These are phyloP conservation scores for Xenentodon cancila DNA, from an alignment of 2,797 vertebrate genomes.

Conservation along the genomic window DNA sequence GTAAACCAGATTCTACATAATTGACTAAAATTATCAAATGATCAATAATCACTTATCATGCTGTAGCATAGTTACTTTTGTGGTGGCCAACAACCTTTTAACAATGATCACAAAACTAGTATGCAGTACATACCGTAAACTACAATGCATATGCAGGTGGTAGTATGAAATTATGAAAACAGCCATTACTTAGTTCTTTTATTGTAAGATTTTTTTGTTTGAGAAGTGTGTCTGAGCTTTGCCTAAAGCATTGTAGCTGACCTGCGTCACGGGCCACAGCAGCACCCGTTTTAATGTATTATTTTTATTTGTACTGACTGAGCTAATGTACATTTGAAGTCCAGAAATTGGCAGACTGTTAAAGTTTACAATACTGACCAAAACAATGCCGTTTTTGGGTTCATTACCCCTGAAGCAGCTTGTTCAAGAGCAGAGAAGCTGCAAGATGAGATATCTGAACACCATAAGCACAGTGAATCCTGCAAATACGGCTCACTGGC, in stretches of 20 bases:
- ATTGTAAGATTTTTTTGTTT: constrained; percentile 47
- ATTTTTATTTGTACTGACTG: constrained; percentile 31
- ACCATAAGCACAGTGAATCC: constrained; percentile 23
- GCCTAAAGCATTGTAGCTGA: constrained; percentile 26
- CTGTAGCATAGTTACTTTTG: no score
- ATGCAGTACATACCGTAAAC: no score
- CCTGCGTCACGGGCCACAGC: constrained; percentile 21
- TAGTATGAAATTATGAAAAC: no score
- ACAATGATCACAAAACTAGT: no score
- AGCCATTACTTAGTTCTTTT: constrained; percentile 46
- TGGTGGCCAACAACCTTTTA: no score
- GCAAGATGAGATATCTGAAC: constrained; percentile 12
- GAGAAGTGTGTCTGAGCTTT: constrained; percentile 31
- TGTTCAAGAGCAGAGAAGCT: constrained; percentile 1
- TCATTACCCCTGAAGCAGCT: constrained; percentile 2
- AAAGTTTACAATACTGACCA: neutral
- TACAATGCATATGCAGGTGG: no score
- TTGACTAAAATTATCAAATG: no score
- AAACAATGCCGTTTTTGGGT: constrained; percentile 4
- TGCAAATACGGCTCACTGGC: constrained; percentile 25
- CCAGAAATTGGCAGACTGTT: neutral
- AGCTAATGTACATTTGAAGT: neutral
- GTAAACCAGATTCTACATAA: no score
- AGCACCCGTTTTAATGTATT: constrained; percentile 13
- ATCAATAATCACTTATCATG: no score